A percentile compares a stretch with the other conserved stretches of the same genome.
These are phyloP conservation scores for Protomyctophum bolini DNA, from an alignment of 2,113 vertebrate genomes.

Conservation along the genomic window DNA sequence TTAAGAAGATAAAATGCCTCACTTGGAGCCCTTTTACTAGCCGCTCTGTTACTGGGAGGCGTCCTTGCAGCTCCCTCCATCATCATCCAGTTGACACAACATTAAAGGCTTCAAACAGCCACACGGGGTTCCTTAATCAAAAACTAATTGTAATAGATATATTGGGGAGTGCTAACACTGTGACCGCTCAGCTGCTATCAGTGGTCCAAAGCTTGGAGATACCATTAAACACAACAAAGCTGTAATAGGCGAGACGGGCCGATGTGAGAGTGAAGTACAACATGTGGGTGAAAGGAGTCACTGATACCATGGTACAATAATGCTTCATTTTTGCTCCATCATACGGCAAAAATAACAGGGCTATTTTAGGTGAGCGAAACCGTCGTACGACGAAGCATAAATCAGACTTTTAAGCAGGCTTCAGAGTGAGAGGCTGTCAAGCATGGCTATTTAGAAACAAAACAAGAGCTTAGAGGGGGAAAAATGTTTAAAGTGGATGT, in stretches of 20 bases:
- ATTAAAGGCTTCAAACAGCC: slow-evolving; percentile 97
- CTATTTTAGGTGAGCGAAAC: too few species aligned
- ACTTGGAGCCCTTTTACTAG: slow-evolving; percentile 95
- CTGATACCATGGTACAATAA: slow-evolving; percentile 80
- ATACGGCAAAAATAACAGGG: too few species aligned
- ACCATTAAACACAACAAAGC: slow-evolving; percentile 92
- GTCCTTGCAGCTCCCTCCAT: slow-evolving; percentile 91
- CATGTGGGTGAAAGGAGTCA: slow-evolving; percentile 76
- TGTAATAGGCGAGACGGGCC: slow-evolving; percentile 86
- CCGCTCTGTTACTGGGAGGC: slow-evolving; percentile 94
- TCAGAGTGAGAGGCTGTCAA: slow-evolving; percentile 60
- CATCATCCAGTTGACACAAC: slow-evolving; percentile 96
- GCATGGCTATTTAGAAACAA: slow-evolving; percentile 63
- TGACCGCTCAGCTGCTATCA: slow-evolving; percentile 89
- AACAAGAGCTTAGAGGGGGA: slow-evolving; percentile 59
- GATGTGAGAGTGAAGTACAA: slow-evolving; percentile 86
- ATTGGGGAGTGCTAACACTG: slow-evolving; percentile 96
- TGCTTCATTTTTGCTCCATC: slow-evolving; percentile 7
- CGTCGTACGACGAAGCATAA: too few species aligned
- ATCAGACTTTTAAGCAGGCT: slow-evolving; percentile 38
- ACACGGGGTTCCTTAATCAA: slow-evolving; percentile 95
- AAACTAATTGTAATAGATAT: slow-evolving; percentile 99
- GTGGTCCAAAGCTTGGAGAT: slow-evolving; percentile 83
- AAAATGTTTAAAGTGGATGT: slow-evolving; percentile 58
- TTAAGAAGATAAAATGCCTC: slow-evolving; percentile 99